These are phyloP conservation scores for Anableps anableps DNA, from an alignment of 2,797 vertebrate species.

Conservation along the genomic window DNA sequence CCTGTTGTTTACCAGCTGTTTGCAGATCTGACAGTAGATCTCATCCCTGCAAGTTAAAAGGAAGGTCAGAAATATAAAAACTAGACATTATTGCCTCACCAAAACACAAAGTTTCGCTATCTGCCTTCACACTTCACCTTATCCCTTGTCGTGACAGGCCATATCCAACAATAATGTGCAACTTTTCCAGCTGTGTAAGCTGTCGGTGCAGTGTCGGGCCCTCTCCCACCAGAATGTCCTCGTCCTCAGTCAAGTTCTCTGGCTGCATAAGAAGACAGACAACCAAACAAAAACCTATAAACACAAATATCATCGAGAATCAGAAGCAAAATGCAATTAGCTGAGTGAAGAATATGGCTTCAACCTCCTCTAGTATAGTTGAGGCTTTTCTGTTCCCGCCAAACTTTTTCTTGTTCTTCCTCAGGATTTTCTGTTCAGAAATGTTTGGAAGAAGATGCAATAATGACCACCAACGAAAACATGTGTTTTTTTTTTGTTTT, in stretches of 20 bases:
- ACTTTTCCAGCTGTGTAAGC: conserved; percentile 89
- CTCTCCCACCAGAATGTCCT: conserved; percentile 82
- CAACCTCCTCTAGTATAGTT: conserved; percentile 77
- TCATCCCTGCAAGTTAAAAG: conserved; percentile 86
- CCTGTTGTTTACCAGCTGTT: conserved; percentile 89
- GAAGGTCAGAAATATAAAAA: background rate
- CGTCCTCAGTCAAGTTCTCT: conserved; percentile 53
- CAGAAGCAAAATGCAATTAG: background rate
- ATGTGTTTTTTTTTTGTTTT: background rate
- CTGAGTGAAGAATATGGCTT: background rate
- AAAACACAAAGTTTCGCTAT: background rate
- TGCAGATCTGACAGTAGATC: conserved; percentile 98
- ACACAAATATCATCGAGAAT: background rate
- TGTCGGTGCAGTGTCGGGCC: conserved; percentile 82
- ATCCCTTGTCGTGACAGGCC: conserved; percentile 85
- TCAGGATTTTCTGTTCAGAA: conserved; percentile 75
- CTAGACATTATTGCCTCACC: background rate
- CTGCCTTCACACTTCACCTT: conserved; percentile 77
- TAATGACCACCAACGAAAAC: background rate
- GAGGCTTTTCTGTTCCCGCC: conserved; percentile 70
- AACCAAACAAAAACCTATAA: background rate
- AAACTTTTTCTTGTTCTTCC: conserved; percentile 76
- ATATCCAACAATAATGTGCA: conserved; percentile 89
- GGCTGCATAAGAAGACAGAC: conserved; percentile 39
- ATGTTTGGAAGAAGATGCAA: background rate